Percentiles rank a stretch among this genome's conserved stretches.
These are phyloP conservation scores for Stictonetta naevosa DNA, from an alignment of 2,113 vertebrate genomes.

Conservation along the genomic window DNA sequence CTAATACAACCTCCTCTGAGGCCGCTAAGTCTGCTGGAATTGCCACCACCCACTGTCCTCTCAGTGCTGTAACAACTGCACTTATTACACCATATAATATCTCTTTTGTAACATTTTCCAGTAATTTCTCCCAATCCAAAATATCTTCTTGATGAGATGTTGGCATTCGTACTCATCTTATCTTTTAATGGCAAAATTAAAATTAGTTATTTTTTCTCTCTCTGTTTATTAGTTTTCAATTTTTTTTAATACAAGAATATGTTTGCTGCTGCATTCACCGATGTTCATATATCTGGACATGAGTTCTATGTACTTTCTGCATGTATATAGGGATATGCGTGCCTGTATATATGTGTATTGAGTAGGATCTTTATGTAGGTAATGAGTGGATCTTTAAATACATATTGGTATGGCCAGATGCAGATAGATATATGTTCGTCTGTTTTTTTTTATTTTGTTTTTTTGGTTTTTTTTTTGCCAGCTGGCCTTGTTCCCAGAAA, in stretches of 20 bases:
- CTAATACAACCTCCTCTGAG: slow-evolving; percentile 33
- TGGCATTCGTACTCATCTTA: not conserved
- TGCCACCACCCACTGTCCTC: slow-evolving; percentile 41
- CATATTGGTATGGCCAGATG: not conserved
- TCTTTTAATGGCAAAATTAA: not conserved
- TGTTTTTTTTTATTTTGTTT: not conserved
- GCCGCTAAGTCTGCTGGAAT: slow-evolving; percentile 41
- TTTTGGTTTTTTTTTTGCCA: not conserved
- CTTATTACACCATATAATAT: slow-evolving; percentile 47
- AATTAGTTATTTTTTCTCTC: not conserved
- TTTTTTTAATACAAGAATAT: not conserved
- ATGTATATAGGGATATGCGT: rapidly evolving
- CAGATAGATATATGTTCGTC: not conserved
- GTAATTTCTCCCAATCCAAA: not conserved
- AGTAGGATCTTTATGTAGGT: not conserved
- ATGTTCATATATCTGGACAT: not conserved
- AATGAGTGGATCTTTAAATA: not conserved
- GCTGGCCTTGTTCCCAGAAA: not conserved
- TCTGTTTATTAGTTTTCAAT: not conserved
- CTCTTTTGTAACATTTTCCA: slow-evolving; percentile 33
- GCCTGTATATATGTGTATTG: not conserved
- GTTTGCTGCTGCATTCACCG: not conserved
- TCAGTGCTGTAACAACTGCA: slow-evolving; percentile 11
- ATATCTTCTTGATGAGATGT: not conserved
- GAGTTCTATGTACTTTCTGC: not conserved